phyloP scores from a whole-genome alignment of 2,113 vertebrate genomes.

The Glaucomys volans region DNA sequence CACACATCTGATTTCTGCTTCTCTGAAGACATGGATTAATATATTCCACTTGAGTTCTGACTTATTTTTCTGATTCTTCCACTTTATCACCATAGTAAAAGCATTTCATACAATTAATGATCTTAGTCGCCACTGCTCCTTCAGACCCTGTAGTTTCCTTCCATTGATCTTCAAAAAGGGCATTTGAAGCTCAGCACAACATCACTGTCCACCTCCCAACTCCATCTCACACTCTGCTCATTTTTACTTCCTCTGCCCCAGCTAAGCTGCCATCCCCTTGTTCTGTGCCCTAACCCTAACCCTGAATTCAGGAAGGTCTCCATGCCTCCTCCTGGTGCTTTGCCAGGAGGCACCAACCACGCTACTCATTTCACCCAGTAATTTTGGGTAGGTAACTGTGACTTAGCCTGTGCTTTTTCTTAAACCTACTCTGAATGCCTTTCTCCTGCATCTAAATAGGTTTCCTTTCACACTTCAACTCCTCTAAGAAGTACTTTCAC shows the following conservation, averaged over 20 bases:
- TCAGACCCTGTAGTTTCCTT: neutral
- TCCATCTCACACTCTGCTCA: fast-evolving
- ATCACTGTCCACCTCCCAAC: fast-evolving
- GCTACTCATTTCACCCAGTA: neutral
- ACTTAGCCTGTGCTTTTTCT: neutral
- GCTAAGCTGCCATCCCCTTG: neutral
- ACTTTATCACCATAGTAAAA: too few relatives aligned
- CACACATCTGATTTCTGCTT: neutral
- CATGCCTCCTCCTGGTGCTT: neutral
- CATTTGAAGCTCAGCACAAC: neutral
- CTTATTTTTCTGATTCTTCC: neutral
- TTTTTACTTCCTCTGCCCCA: neutral
- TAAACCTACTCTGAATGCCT: neutral
- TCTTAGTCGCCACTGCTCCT: neutral
- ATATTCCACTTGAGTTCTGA: neutral
- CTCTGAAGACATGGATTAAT: neutral
- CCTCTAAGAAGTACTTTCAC: neutral
- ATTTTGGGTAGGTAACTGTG: neutral
- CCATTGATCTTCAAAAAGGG: neutral
- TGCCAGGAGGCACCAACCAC: neutral
- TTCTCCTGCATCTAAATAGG: neutral
- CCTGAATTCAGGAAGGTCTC: neutral
- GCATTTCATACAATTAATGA: neutral
- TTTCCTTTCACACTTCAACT: neutral
- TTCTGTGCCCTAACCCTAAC: too few relatives aligned